Evolutionary conservation across 1,140 invertebrate species (phyloP), one percentile per base, ranked within the genome.

Genomic region (Aphidius gifuensis): DNA sequence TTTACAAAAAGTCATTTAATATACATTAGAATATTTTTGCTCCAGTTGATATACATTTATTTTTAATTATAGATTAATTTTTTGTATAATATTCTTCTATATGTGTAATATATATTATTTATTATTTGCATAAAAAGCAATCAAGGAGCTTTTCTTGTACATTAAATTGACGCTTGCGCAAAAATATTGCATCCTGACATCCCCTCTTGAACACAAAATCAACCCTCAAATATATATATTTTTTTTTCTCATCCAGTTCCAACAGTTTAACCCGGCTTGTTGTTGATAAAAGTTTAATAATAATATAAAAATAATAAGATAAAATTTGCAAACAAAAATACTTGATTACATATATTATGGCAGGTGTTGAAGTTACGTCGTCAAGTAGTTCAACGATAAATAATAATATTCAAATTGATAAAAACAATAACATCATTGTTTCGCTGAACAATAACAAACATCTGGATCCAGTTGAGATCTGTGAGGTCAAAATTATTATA

Each of bases 201-300:
- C 65, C 65, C 70, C 73, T 66, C 72, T 71, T 69, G 71, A 71
- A 75, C 70, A 68, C 75, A 73, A 73, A 70, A 72, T 72, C 75
- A 74, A 71, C 72, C 67, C 72, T 65, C 64, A 56, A 56, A 21
- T 51, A 57, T 55, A 67, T 67, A 65, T 69, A 66, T 61, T 62
- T 67, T 53, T 51, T 43, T 42, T 6, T 58, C 42, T 50, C 67
- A 60, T 64, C 61, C 23, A 32, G 23, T 32, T 32, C 4, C 64
- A 66, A 67, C 69, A 68, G 69, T 32, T 32, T 74, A 67, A 67
- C 64, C 66, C 65, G 23, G 64, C 67, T 67, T 57, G 65, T 71
- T 71, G 65, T 66, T 67, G 60, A 60, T 67, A 65, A 66, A 59
- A 65, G 9, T 44, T 44, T 16, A 16, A 16, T 16, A 16, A 16